Conservation (phyloP, 2,888 invertebrate species). For the Ennomos quercinarius region DNA sequence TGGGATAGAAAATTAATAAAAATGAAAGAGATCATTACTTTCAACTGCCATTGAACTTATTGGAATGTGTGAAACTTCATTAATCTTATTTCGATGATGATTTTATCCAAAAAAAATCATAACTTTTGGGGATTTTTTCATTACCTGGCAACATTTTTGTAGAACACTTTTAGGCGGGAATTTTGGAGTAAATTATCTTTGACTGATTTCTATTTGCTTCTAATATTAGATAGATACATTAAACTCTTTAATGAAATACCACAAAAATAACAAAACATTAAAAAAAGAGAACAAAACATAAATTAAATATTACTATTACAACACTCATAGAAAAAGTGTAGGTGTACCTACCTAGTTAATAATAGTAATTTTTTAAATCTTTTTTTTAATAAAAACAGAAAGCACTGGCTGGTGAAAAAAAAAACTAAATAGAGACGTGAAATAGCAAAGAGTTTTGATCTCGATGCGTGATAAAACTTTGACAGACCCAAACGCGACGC, state of each 20-base stretch:
- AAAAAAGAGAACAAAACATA: no score
- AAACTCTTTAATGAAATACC: no score
- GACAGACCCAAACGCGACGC: slow-evolving; percentile 77
- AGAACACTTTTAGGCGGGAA: no score
- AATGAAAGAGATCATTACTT: slow-evolving; percentile 46
- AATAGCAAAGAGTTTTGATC: no score
- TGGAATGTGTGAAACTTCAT: slow-evolving; percentile 26
- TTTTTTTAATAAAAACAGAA: slow-evolving; percentile 4
- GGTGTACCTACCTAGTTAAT: no score
- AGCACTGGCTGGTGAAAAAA: slow-evolving; percentile 36
- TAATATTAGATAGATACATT: no score
- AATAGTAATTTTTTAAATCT: background rate
- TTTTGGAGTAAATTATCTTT: no score
- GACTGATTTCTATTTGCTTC: no score
- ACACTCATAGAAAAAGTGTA: no score
- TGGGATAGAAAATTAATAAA: slow-evolving; percentile 43
- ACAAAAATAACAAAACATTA: no score
- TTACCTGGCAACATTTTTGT: slow-evolving; percentile 11
- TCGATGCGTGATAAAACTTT: slow-evolving; percentile 38
- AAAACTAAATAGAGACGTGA: slow-evolving; percentile 7
- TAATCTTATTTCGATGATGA: background rate
- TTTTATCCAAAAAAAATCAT: background rate
- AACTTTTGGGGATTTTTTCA: background rate
- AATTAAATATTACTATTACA: no score
- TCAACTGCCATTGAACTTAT: slow-evolving; percentile 30